phyloP scores from a whole-genome alignment of 2,113 vertebrate genomes.

The Peromyscus maniculatus region DNA sequence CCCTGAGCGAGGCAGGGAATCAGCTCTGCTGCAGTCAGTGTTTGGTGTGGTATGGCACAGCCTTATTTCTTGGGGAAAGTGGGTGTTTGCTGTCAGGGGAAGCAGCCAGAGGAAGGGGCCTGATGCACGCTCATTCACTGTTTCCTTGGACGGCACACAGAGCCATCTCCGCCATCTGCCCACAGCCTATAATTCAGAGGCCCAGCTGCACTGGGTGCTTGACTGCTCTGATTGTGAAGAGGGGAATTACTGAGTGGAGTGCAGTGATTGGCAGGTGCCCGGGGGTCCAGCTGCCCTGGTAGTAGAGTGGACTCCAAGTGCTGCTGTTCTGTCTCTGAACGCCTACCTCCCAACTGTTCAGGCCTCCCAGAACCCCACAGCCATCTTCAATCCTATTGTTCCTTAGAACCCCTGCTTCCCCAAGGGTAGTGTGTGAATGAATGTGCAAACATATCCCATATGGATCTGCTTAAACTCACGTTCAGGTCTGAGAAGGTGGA shows the following conservation, averaged over 20 bases:
- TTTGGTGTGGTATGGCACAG: not conserved
- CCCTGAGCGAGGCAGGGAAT: not conserved
- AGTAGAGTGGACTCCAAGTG: not conserved
- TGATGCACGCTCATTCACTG: conserved; percentile 28
- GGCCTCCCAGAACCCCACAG: not conserved
- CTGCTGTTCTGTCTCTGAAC: not conserved
- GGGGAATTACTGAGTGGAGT: conserved; percentile 21
- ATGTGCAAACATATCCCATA: not conserved
- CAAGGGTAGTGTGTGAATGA: not conserved
- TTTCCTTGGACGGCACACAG: conserved; percentile 52
- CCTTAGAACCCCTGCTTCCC: not conserved
- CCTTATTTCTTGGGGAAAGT: not conserved
- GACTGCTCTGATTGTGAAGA: conserved; percentile 62
- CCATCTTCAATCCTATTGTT: not conserved
- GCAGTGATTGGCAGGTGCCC: conserved; percentile 74
- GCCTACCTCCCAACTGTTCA: not conserved
- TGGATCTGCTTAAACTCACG: not conserved
- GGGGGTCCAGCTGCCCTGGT: conserved; percentile 58
- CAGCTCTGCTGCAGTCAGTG: not conserved
- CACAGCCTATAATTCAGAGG: conserved; percentile 76
- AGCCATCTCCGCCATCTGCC: conserved; percentile 75
- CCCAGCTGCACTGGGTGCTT: conserved; percentile 75
- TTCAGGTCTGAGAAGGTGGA: not conserved
- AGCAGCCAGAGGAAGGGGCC: conserved; percentile 6
- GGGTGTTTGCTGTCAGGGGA: conserved; percentile 31